phyloP scores from a whole-genome alignment of 2,797 vertebrate genomes.

The Catamblyrhynchus diadema region DNA sequence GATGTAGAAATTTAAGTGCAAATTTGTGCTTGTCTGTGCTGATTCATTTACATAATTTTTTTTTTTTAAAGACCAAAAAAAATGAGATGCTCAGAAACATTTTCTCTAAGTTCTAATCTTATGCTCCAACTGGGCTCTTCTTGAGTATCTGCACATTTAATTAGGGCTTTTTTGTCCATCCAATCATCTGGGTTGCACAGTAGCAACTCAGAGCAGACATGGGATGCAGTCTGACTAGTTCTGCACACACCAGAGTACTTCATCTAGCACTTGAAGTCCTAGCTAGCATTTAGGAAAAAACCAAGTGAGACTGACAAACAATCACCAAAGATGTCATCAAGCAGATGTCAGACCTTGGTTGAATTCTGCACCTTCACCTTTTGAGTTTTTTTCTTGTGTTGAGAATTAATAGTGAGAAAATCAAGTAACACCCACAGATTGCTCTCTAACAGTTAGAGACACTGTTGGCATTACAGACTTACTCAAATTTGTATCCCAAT shows the following conservation, averaged over 20 bases:
- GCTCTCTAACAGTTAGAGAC: neutral
- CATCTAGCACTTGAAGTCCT: neutral
- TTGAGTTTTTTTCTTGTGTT: neutral
- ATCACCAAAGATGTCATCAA: neutral
- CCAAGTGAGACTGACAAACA: neutral
- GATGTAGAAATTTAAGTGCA: neutral
- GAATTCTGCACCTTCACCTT: neutral
- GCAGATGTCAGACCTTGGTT: neutral
- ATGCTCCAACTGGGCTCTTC: neutral
- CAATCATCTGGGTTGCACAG: neutral
- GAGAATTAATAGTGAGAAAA: neutral
- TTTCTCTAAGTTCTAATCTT: neutral
- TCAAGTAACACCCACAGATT: neutral
- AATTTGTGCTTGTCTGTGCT: neutral
- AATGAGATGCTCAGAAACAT: neutral
- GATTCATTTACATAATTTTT: neutral
- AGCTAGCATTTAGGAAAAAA: neutral
- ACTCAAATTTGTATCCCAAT: neutral
- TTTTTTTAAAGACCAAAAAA: rapidly evolving
- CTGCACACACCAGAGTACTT: neutral
- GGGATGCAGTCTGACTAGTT: neutral
- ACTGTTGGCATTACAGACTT: neutral
- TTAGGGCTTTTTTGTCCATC: neutral
- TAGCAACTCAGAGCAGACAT: neutral
- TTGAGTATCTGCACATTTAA: neutral